phyloP scores from a whole-genome alignment of 2,888 invertebrate genomes.

The Resseliella maxima region DNA sequence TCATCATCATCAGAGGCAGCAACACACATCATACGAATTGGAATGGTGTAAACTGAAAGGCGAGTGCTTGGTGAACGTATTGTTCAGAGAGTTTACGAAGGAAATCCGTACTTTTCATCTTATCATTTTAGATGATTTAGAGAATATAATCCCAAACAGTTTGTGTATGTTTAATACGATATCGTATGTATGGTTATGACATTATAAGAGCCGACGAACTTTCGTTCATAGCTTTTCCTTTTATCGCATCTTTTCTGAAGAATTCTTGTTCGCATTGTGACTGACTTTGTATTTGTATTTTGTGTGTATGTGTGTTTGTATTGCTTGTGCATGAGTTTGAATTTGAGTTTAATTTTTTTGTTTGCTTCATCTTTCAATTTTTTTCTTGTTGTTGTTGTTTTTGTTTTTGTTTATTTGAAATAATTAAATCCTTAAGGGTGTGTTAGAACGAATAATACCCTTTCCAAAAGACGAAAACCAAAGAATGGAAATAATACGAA shows the following conservation, averaged over 20 bases:
- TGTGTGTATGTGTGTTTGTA: background rate
- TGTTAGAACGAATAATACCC: background rate
- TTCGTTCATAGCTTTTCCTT: background rate
- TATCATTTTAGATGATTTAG: slow-evolving; percentile 53
- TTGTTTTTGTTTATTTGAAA: slow-evolving; percentile 46
- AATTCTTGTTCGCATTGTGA: no score
- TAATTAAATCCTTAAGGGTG: slow-evolving; percentile 55
- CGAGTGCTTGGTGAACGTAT: background rate
- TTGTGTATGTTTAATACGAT: slow-evolving; percentile 14
- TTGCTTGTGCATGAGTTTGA: background rate
- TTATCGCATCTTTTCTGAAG: no score
- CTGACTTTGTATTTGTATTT: no score
- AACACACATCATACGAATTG: background rate
- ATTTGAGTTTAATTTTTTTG: background rate
- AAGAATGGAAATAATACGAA: background rate
- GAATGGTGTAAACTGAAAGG: background rate
- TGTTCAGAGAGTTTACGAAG: slow-evolving; percentile 4
- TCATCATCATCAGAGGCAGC: background rate
- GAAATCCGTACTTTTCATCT: slow-evolving; percentile 46
- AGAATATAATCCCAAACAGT: slow-evolving; percentile 5
- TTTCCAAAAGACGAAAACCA: no score
- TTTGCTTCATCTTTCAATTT: background rate
- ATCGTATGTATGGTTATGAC: slow-evolving; percentile 46
- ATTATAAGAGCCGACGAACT: background rate
- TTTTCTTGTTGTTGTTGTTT: background rate